phyloP scores from a whole-genome alignment of 2,113 vertebrate species.

The Cariama cristata region DNA sequence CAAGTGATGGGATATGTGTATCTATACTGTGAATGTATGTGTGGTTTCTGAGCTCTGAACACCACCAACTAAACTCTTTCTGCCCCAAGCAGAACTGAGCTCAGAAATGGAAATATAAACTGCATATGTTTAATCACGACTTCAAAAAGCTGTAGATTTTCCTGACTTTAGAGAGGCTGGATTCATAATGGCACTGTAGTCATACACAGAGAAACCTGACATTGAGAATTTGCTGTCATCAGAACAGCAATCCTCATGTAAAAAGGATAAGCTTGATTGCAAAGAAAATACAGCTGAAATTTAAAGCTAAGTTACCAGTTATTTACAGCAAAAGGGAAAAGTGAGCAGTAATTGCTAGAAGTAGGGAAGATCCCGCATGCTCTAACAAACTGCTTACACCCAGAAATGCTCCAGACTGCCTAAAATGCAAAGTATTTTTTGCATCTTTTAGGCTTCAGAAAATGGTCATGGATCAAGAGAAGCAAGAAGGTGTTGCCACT shows the following conservation, averaged over 20 bases:
- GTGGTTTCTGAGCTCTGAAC: background rate
- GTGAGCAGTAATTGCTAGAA: background rate
- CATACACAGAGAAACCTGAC: background rate
- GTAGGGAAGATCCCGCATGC: background rate
- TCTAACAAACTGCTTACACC: background rate
- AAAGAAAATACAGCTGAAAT: background rate
- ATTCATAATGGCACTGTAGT: background rate
- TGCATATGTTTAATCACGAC: background rate
- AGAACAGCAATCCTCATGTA: background rate
- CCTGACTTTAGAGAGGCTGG: background rate
- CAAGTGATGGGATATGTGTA: background rate
- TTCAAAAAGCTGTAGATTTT: background rate
- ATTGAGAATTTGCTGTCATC: background rate
- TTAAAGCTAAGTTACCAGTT: background rate
- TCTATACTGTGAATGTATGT: background rate
- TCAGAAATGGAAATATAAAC: background rate
- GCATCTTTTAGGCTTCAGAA: conserved; percentile 86
- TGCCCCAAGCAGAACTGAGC: background rate
- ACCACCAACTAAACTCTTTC: background rate
- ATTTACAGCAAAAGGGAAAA: background rate
- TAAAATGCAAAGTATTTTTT: background rate
- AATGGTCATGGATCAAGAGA: conserved; percentile 92
- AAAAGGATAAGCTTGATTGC: background rate
- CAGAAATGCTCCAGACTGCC: background rate
- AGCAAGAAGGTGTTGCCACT: conserved; percentile 85